These are phyloP conservation scores for Pica pica DNA, from an alignment of 2,113 vertebrate species.

Conservation along the genomic window DNA sequence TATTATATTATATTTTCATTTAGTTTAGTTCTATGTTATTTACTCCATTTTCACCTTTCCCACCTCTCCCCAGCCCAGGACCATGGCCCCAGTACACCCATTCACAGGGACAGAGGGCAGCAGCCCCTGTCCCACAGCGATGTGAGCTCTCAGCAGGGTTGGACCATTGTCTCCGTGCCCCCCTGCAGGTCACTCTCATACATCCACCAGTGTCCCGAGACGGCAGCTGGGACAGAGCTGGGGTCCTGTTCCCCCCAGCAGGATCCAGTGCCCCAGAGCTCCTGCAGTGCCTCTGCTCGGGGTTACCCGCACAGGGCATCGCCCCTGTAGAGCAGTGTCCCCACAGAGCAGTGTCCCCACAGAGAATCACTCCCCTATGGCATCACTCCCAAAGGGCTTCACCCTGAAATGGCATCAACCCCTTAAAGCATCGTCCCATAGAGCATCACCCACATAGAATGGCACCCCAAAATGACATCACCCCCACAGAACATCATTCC, in stretches of 20 bases:
- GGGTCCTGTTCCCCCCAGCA: not conserved
- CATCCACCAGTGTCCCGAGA: not conserved
- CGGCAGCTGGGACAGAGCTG: not conserved
- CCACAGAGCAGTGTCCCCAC: rapidly evolving
- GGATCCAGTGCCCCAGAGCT: not conserved
- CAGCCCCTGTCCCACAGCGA: rapidly evolving
- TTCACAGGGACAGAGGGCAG: rapidly evolving
- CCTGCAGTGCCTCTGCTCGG: not conserved
- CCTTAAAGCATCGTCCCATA: not conserved
- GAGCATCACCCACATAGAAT: rapidly evolving
- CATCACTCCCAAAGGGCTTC: not conserved
- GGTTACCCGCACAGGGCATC: not conserved
- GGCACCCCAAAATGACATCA: not conserved
- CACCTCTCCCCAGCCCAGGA: not conserved
- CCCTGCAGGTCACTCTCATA: not conserved
- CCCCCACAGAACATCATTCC: rapidly evolving
- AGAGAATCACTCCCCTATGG: not conserved
- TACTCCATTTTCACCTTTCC: not conserved
- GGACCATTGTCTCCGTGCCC: rapidly evolving
- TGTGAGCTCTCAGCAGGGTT: rapidly evolving
- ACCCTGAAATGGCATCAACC: not conserved
- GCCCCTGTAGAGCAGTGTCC: no score
- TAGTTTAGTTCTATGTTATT: not conserved
- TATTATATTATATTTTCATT: not conserved
- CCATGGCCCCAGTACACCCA: rapidly evolving